A percentile compares a stretch with the other conserved stretches of the same genome.
Evolutionary conservation across 2,797 vertebrate genomes (phyloP).

Genomic region (Pygocentrus nattereri): DNA sequence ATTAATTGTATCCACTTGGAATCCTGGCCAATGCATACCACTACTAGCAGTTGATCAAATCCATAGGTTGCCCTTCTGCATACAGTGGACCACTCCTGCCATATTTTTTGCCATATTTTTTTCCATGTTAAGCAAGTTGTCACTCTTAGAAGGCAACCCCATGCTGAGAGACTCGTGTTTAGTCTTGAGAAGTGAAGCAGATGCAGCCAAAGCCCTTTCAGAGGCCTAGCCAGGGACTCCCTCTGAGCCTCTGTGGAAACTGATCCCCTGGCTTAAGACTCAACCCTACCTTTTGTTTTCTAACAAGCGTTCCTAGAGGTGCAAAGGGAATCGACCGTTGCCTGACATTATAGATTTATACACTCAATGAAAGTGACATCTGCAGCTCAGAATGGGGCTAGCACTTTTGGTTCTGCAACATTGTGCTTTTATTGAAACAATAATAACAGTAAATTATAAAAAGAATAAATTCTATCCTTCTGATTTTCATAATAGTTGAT

Average conservation of each 20-base stretch:
- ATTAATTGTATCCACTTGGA: too few relatives aligned
- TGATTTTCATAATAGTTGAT: neutral
- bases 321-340: constrained; percentile 42
- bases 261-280: constrained; percentile 75
- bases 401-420: constrained; percentile 53
- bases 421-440: constrained; percentile 16
- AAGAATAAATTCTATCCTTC: neutral
- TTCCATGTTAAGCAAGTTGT: constrained; percentile 62
- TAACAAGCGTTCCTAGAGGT: constrained; percentile 67
- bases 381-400: constrained; percentile 66
- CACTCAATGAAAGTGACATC: constrained; percentile 53
- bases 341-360: constrained; percentile 53
- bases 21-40: neutral
- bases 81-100: neutral
- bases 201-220: constrained; percentile 74
- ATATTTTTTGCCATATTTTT: neutral
- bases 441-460: too few relatives aligned
- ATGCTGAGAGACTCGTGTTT: constrained; percentile 69
- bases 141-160: constrained; percentile 53
- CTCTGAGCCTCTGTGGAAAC: constrained; percentile 72
- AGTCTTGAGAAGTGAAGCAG: constrained; percentile 76
- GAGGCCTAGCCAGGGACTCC: constrained; percentile 73
- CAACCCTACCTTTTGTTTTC: constrained; percentile 73
- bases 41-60: neutral
- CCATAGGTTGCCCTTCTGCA: neutral